Percentiles rank a stretch among this genome's conserved stretches.
Conservation (phyloP, 2,113 vertebrate species). For the Zapornia atra region DNA sequence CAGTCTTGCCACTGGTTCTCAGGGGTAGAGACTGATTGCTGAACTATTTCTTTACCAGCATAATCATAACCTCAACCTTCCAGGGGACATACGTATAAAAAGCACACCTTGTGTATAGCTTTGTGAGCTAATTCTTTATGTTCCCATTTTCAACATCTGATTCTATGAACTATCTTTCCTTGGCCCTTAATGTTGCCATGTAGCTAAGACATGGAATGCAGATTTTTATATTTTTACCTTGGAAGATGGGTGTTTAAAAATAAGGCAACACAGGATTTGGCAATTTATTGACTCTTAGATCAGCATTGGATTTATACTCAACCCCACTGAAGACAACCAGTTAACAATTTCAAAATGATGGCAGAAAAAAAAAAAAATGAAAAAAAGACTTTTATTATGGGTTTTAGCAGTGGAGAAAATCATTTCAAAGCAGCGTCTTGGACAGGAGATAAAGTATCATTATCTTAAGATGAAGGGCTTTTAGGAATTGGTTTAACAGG, state of each 20-base stretch:
- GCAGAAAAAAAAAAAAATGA: not conserved
- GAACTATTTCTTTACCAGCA: not conserved
- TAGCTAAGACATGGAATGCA: not conserved
- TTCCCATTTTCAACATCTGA: not conserved
- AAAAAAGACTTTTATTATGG: not conserved
- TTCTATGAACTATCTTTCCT: not conserved
- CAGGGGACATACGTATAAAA: not conserved
- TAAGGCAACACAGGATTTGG: not conserved
- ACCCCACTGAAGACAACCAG: not conserved
- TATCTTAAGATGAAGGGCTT: not conserved
- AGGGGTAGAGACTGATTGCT: not conserved
- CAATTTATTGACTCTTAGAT: not conserved
- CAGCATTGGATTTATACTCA: not conserved
- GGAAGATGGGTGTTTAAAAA: not conserved
- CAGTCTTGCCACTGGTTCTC: not conserved
- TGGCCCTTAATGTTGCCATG: not conserved
- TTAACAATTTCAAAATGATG: not conserved
- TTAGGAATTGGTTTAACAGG: not conserved
- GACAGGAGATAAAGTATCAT: not conserved
- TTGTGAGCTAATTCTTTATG: not conserved
- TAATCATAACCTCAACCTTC: not conserved
- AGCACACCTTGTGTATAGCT: not conserved
- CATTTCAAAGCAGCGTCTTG: not conserved
- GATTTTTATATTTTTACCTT: not conserved
- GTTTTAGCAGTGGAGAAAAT: not conserved